phyloP scores from a whole-genome alignment of 1,140 invertebrate genomes.

The Triops longicaudatus region DNA sequence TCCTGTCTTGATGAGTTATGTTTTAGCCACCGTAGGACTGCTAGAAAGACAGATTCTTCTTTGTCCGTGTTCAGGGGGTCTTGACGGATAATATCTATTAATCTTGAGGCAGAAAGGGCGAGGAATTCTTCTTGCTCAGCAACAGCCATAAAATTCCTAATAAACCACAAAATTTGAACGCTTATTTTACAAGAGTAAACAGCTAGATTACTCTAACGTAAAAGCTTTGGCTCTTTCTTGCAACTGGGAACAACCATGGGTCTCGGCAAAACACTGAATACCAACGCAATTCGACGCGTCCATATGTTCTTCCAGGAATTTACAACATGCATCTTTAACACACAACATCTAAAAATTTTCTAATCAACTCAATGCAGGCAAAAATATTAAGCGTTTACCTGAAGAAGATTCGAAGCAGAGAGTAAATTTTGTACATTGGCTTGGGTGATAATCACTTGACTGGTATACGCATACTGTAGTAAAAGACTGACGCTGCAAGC shows the following conservation, averaged over 20 bases:
- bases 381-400: constrained; percentile 35
- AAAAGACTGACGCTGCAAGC: constrained; percentile 43
- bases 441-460: constrained; percentile 44
- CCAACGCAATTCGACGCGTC: constrained; percentile 49
- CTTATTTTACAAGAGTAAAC: constrained; percentile 23
- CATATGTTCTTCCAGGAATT: constrained; percentile 48
- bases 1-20: constrained; percentile 38
- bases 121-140: constrained; percentile 45
- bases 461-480: constrained; percentile 50
- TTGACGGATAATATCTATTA: constrained; percentile 46
- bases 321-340: constrained; percentile 47
- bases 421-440: constrained; percentile 46
- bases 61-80: constrained; percentile 47
- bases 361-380: not conserved
- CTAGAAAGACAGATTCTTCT: constrained; percentile 50
- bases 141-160: constrained; percentile 40
- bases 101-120: constrained; percentile 40
- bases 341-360: constrained; percentile 35
- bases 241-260: constrained; percentile 45
- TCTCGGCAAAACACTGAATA: constrained; percentile 51
- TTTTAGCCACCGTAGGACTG: constrained; percentile 46
- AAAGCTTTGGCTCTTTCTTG: constrained; percentile 43
- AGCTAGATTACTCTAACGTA: constrained; percentile 35
- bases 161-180: constrained; percentile 21
- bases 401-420: constrained; percentile 51